Conservation (phyloP, 2,797 vertebrate species). For the Galaxias olidus region DNA sequence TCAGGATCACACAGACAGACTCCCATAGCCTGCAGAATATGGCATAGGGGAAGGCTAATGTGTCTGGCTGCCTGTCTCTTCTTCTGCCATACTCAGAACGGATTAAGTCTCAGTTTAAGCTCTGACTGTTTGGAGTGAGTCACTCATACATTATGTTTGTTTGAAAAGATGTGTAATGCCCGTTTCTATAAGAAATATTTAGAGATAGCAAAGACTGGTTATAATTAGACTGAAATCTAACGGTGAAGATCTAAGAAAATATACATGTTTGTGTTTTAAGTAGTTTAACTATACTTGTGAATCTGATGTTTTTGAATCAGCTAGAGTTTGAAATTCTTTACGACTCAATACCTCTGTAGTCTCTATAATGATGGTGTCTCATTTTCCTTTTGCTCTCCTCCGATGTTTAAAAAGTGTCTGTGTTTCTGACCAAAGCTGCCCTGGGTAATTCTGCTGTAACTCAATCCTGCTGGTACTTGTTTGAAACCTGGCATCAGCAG, state of each 20-base stretch:
- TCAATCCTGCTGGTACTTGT: conserved; percentile 69
- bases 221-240: too few species aligned
- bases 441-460: conserved; percentile 62
- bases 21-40: conserved; percentile 62
- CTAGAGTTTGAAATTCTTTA: too few species aligned
- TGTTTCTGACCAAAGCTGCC: conserved; percentile 44
- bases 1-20: conserved; percentile 66
- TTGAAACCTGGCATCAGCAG: conserved; percentile 64
- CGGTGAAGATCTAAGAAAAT: too few species aligned
- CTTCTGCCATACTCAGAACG: conserved; percentile 46
- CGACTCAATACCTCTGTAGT: conserved; percentile 42
- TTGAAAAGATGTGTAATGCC: neutral
- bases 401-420: conserved; percentile 49
- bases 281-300: too few species aligned
- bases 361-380: conserved; percentile 22
- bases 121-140: conserved; percentile 45
- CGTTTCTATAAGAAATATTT: too few species aligned
- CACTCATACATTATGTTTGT: conserved; percentile 38
- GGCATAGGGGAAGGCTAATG: conserved; percentile 67
- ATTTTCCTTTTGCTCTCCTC: conserved; percentile 22
- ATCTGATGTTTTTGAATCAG: too few species aligned
- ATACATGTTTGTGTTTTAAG: too few species aligned
- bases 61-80: conserved; percentile 54
- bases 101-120: conserved; percentile 18
- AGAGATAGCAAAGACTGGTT: too few species aligned